phyloP scores from a whole-genome alignment of 2,113 vertebrate species.

The Macaca fascicularis region DNA sequence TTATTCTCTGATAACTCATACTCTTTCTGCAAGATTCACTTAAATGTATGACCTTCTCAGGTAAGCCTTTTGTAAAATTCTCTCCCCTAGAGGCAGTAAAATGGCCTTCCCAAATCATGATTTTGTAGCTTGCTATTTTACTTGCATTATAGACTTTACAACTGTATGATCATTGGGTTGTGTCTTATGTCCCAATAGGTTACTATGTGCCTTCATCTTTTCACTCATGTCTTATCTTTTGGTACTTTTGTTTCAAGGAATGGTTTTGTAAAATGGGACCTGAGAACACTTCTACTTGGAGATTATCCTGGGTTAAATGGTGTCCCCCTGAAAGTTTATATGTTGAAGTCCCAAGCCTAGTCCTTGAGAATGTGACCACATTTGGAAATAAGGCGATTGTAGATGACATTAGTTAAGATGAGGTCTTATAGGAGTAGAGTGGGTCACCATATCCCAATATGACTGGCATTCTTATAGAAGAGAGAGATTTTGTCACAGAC shows the following conservation, averaged over 20 bases:
- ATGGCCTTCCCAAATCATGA: too few relatives aligned
- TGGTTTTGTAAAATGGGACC: neutral
- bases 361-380: neutral
- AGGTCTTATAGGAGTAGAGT: neutral
- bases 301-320: neutral
- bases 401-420: neutral
- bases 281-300: neutral
- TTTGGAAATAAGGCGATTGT: neutral
- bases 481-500: neutral
- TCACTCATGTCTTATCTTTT: neutral
- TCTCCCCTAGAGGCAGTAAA: too few relatives aligned
- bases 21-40: neutral
- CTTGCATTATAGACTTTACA: neutral
- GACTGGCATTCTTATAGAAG: neutral
- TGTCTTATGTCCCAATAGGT: fast-evolving
- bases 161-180: too few relatives aligned
- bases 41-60: neutral
- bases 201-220: neutral
- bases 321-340: neutral
- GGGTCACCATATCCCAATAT: neutral
- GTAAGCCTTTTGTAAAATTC: neutral
- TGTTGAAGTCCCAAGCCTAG: neutral
- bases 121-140: too few relatives aligned
- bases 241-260: neutral
- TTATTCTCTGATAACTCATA: neutral